Base-by-base conservation (phyloP, 2,113 vertebrate species). In the Ploceus nigricollis region DNA sequence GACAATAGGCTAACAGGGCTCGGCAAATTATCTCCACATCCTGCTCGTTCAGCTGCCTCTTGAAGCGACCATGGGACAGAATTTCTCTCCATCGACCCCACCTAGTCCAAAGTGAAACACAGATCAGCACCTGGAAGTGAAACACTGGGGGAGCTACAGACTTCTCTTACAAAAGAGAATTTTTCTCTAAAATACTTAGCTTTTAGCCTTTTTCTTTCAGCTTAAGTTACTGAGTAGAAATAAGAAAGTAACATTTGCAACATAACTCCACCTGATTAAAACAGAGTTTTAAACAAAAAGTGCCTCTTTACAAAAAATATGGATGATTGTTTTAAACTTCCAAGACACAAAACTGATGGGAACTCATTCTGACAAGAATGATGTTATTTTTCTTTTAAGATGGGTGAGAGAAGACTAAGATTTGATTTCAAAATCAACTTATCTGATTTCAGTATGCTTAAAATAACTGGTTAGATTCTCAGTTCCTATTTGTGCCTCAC, bases 81-180 rank as follows among this genome's bases (percentile, higher is more conserved):
- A 99, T 99, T 92, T 99, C 99, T 92, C 99, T 99, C 99, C 99
- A 99, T 40, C 99, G 98, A 57, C 99, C 99, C 99, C 99, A 99
- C 89, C 99, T 99, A 91, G 53, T 77, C 50, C 92, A 83, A 69
- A 91, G 58, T 12, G 40, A 93, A 76, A 94, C n/a, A 86, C n/a
- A 85, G 17, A 90, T 82, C 57, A 96, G 57, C 53, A 80, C 28
- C 64, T 42, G 15, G 19, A 80, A 68, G 27, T 44, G 13, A 27
- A 87, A 53, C 56, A 18, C 35, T 60, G 7, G 18, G 8, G 21
- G 2, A 70, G 40, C 37, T 39, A 39, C 6, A 48, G 7, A 42
- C 19, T 44, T 11, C 35, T 30, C 15, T n/a, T 25, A 63, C 12
- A 44, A 19, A 72, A 51, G 3, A 35, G 11, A 53, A 25, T 44